phyloP scores from a whole-genome alignment of 1,140 invertebrate genomes.

The Zaprionus capensis region DNA sequence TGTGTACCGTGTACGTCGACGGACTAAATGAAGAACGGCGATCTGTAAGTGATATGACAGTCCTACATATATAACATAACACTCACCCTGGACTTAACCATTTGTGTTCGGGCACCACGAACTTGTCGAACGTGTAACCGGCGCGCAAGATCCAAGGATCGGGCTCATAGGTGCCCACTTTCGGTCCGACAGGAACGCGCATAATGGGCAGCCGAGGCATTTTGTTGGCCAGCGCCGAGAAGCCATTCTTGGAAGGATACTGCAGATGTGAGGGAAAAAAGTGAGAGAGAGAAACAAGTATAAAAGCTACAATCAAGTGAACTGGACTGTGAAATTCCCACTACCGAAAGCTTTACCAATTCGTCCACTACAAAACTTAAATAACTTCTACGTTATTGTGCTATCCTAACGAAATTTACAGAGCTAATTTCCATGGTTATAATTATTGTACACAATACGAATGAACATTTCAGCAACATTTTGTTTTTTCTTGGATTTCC shows the following conservation, averaged over 20 bases:
- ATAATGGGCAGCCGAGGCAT: slow-evolving; percentile 51
- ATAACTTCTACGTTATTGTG: no score
- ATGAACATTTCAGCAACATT: background rate
- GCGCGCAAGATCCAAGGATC: slow-evolving; percentile 21
- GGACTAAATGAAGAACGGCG: slow-evolving; percentile 33
- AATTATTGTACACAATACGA: background rate
- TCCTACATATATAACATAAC: background rate
- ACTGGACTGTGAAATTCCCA: no score
- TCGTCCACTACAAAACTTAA: no score
- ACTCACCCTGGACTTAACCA: slow-evolving; percentile 72
- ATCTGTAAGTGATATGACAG: no score
- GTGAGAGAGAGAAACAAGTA: background rate
- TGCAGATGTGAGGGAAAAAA: slow-evolving; percentile 9
- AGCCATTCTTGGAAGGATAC: slow-evolving; percentile 72
- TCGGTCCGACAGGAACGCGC: slow-evolving; percentile 38
- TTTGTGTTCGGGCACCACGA: slow-evolving; percentile 27
- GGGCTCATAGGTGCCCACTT: slow-evolving; percentile 62
- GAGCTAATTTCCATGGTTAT: no score
- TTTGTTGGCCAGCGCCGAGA: slow-evolving; percentile 71
- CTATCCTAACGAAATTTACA: no score
- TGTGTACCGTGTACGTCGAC: slow-evolving; percentile 60
- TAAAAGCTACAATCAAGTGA: no score
- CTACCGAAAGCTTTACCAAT: no score
- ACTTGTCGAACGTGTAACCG: slow-evolving; percentile 50
- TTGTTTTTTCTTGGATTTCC: no score